phyloP scores from a whole-genome alignment of 2,888 invertebrate genomes.

The Cynaeus angustus region DNA sequence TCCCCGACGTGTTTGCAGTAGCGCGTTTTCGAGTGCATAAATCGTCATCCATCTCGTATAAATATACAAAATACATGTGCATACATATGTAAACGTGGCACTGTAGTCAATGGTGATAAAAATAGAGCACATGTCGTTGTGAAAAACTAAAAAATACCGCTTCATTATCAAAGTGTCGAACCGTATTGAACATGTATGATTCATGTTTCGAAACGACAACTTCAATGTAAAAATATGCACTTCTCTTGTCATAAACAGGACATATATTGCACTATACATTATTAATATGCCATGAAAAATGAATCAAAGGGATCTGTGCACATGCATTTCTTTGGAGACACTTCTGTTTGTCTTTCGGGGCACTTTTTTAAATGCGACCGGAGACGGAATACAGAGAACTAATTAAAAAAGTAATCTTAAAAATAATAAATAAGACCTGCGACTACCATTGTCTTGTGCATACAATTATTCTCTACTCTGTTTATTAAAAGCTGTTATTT shows the following conservation, averaged over 20 bases:
- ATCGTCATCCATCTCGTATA: slow-evolving; percentile 60
- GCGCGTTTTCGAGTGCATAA: slow-evolving; percentile 53
- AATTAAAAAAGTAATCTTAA: slow-evolving; percentile 62
- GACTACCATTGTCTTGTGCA: slow-evolving; percentile 49
- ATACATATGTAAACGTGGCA: slow-evolving; percentile 66
- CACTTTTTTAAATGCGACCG: slow-evolving; percentile 40
- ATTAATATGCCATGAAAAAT: slow-evolving; percentile 71
- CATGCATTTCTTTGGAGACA: slow-evolving; percentile 51
- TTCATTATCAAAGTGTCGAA: slow-evolving; percentile 72
- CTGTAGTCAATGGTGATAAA: slow-evolving; percentile 66
- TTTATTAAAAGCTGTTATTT: not conserved
- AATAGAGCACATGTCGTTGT: slow-evolving; percentile 64
- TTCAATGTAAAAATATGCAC: slow-evolving; percentile 72
- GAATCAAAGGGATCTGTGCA: slow-evolving; percentile 66
- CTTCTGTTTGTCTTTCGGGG: slow-evolving; percentile 47
- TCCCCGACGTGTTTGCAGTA: slow-evolving; percentile 33
- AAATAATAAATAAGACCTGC: slow-evolving; percentile 57
- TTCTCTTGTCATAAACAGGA: slow-evolving; percentile 70
- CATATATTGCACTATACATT: slow-evolving; percentile 71
- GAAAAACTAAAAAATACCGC: slow-evolving; percentile 63
- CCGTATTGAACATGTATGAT: slow-evolving; percentile 71
- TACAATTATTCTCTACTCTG: slow-evolving; percentile 3
- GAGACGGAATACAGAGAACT: slow-evolving; percentile 57
- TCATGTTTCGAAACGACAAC: slow-evolving; percentile 71
- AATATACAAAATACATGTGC: slow-evolving; percentile 62